Evolutionary conservation across 2,113 vertebrate species (phyloP).

Genomic region (western clawed frog (Xenopus tropicalis)): UCB_Xtro_10.0 CM004443.2:195904001-195904500

Average conservation of each 20-base stretch:
- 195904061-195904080: too few species aligned
- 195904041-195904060: too few species aligned
- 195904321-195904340: constrained; percentile 21
- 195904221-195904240: not conserved
- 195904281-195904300: not conserved
- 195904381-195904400: constrained; percentile 95
- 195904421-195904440: constrained; percentile 90
- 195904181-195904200: not conserved
- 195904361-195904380: constrained; percentile 92
- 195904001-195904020: too few species aligned
- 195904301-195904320: constrained; percentile 8
- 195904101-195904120: too few species aligned
- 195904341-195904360: constrained; percentile 69
- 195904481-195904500: not conserved
- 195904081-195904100: too few species aligned
- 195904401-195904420: constrained; percentile 94
- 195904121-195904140: too few species aligned
- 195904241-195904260: not conserved
- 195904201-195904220: not conserved
- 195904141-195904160: not conserved
- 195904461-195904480: constrained; percentile 80
- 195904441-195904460: constrained; percentile 96
- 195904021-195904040: too few species aligned
- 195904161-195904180: not conserved
- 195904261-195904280: not conserved